Conservation (phyloP, 2,888 invertebrate species). For the Brachylomia viminalis region DNA sequence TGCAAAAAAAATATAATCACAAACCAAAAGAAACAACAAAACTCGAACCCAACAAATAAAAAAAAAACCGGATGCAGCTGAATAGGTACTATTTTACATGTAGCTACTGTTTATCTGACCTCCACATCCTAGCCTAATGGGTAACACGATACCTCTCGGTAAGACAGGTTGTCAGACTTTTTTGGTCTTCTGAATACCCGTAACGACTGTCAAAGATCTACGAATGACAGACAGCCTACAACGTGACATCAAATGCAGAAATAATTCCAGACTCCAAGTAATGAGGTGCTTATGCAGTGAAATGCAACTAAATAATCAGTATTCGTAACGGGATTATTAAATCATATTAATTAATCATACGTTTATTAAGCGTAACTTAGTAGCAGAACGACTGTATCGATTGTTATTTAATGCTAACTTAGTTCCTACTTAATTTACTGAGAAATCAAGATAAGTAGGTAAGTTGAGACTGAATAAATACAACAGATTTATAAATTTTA, state of each 20-base stretch:
- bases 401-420: slow-evolving; percentile 26
- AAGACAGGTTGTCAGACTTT: not conserved
- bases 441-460: not conserved
- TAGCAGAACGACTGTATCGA: slow-evolving; percentile 11
- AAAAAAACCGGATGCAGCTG: not conserved
- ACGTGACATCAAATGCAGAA: not conserved
- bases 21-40: too few relatives aligned
- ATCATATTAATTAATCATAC: slow-evolving; percentile 8
- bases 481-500: not conserved
- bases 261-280: not conserved
- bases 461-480: not conserved
- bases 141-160: not conserved
- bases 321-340: not conserved
- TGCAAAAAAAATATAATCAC: too few relatives aligned
- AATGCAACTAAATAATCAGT: slow-evolving; percentile 6
- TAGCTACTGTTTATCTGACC: not conserved
- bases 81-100: not conserved
- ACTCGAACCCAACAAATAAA: too few relatives aligned
- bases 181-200: not conserved
- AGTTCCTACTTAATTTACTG: not conserved
- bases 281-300: not conserved
- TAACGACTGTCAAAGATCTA: not conserved
- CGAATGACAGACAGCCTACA: not conserved
- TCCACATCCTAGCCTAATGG: not conserved
- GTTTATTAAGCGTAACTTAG: slow-evolving; percentile 36